A percentile compares a stretch with the other conserved stretches of the same genome.
phyloP scores from a whole-genome alignment of 2,113 vertebrate species.

The Sorex araneus region DNA sequence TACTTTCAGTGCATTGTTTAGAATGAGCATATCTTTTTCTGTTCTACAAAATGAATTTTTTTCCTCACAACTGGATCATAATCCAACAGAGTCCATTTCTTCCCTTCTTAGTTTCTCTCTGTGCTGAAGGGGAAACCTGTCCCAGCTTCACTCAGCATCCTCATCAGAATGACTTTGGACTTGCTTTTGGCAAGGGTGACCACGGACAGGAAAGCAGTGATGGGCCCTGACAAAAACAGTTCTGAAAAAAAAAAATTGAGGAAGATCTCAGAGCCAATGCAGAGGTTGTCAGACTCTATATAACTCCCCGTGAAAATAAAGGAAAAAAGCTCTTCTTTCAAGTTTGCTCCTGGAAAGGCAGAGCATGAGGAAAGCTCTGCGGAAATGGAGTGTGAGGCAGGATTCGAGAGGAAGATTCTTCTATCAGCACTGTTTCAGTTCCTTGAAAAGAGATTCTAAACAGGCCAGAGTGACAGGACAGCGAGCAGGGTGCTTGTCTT shows the following conservation, averaged over 20 bases:
- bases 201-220: neutral
- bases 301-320: neutral
- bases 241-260: neutral
- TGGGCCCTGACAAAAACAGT: neutral
- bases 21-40: constrained; percentile 96
- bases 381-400: neutral
- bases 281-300: neutral
- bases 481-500: no score
- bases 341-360: neutral
- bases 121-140: constrained; percentile 94
- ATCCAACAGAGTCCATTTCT: constrained; percentile 94
- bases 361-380: neutral
- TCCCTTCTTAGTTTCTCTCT: constrained; percentile 92
- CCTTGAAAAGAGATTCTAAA: neutral
- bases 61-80: constrained; percentile 95
- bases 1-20: constrained; percentile 85
- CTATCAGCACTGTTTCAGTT: neutral
- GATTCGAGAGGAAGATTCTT: neutral
- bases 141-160: constrained; percentile 95
- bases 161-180: constrained; percentile 92
- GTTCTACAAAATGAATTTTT: constrained; percentile 97
- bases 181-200: neutral
- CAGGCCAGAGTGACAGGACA: no score
- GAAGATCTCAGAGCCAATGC: neutral
- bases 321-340: neutral